Conservation (phyloP, 2,797 vertebrate species). For the Onychomys leucogaster region DNA sequence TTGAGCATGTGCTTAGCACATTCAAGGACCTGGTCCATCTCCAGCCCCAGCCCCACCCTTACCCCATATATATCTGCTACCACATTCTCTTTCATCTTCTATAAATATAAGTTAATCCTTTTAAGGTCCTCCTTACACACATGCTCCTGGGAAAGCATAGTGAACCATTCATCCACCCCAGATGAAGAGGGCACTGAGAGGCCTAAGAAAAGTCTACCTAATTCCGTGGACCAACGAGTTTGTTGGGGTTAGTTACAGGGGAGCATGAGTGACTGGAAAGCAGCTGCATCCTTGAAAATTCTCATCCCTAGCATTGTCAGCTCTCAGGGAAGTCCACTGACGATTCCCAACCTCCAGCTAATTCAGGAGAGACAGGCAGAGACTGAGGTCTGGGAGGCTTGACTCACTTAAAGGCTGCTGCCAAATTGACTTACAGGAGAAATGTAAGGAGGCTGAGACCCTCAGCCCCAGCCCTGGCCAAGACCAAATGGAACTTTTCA, state of each 20-base stretch:
- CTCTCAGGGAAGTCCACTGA: neutral
- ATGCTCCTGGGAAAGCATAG: neutral
- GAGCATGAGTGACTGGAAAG: too few species aligned
- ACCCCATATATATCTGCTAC: neutral
- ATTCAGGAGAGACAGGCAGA: too few species aligned
- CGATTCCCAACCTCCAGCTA: neutral
- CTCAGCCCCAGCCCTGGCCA: neutral
- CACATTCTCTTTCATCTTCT: neutral
- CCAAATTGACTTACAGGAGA: too few species aligned
- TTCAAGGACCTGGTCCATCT: neutral
- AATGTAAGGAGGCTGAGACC: neutral
- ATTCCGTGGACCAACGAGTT: neutral
- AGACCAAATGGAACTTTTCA: too few species aligned
- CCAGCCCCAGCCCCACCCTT: neutral
- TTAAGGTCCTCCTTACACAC: neutral
- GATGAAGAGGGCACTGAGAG: too few species aligned
- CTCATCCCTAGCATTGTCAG: neutral
- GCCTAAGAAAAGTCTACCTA: neutral
- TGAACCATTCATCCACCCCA: neutral
- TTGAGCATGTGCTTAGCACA: neutral
- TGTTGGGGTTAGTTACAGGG: neutral
- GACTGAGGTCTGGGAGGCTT: neutral
- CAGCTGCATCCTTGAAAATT: neutral
- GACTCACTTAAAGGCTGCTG: neutral
- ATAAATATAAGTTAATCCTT: neutral